Base-by-base conservation (phyloP, 2,113 vertebrate genomes). In the Nyctibius bracteatus region DNA sequence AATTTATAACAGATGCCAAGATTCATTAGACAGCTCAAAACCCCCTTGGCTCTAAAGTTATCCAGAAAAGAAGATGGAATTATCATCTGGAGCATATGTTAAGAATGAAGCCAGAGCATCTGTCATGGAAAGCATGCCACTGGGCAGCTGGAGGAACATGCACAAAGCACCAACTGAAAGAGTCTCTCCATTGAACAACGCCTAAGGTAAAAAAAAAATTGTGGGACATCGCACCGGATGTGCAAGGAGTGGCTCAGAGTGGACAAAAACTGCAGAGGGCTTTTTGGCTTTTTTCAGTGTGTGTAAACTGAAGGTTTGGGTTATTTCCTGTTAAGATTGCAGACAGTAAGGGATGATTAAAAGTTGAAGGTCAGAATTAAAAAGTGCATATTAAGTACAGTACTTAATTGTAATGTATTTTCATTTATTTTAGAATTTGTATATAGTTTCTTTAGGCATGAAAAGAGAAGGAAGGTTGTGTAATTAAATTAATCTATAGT, bases 11-110 rank as follows among this genome's bases (percentile, higher is more conserved):
- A 96, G 95, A 96, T 96, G 95, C 94, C 95, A 97, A 92, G 95
- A 96, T 97, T 97, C 94, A 96, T 96, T 95, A 96, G 91, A 96
- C 94, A 96, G 91, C 96, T 97, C 95, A 97, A 94, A 97, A 96
- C 68, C 91, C 94, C 94, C 96, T 96, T 96, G 94, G 92, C 96
- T 97, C 91, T 95, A 92, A 97, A 96, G 93, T 96, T 96, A 90
- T 96, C 96, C 95, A 96, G 94, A 97, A 96, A 97, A 96, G 94
- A 96, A 97, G 93, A 96, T 96, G 94, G 95, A 96, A 96, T 97
- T 96, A 95, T 97, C 96, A 96, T 96, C 95, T 97, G 95, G 96
- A 96, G 96, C 96, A 95, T 97, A 97, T 97, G 96, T 95, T 97
- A 95, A 96, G 95, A 96, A 92, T 96, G 95, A 96, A 96, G 78